Evolutionary conservation across 2,797 vertebrate species (phyloP).

Genomic region (Phrynocephalus guinanensis): DNA sequence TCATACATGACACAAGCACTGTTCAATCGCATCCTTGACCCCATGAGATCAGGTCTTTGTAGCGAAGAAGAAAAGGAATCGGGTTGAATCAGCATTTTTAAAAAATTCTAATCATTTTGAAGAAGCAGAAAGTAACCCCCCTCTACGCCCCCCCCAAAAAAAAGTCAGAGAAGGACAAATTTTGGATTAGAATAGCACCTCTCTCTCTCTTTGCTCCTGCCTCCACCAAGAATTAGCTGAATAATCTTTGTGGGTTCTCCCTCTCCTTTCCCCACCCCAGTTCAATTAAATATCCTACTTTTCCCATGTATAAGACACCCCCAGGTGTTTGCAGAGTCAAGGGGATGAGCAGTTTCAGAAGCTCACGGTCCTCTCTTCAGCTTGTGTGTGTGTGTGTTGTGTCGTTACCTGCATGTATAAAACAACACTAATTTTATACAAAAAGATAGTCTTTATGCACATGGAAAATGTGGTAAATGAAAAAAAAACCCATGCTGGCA

Average conservation of each 20-base stretch:
- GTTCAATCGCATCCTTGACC: neutral
- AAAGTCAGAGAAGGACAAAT: neutral
- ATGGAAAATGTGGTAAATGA: too few relatives aligned
- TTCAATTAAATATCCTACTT: neutral
- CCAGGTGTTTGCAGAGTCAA: too few relatives aligned
- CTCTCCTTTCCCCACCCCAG: neutral
- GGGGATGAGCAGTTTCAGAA: too few relatives aligned
- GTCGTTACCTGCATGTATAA: too few relatives aligned
- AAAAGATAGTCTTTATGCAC: neutral
- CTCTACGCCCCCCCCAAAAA: too few relatives aligned
- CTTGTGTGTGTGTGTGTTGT: too few relatives aligned
- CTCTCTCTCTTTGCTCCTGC: too few relatives aligned
- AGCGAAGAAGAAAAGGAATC: neutral
- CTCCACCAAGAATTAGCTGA: neutral
- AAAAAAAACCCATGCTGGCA: neutral
- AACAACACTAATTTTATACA: too few relatives aligned
- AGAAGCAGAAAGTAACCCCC: neutral
- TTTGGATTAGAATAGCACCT: neutral
- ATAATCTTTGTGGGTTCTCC: neutral
- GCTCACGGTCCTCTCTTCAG: too few relatives aligned
- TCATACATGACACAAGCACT: too few relatives aligned
- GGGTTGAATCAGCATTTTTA: neutral
- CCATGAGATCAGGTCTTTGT: neutral
- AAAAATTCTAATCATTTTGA: neutral
- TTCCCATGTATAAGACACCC: too few relatives aligned